Percentiles rank a stretch among this genome's conserved stretches.
These are phyloP conservation scores for Archivesica marissinica DNA, from an alignment of 1,140 invertebrate genomes.

Conservation along the genomic window DNA sequence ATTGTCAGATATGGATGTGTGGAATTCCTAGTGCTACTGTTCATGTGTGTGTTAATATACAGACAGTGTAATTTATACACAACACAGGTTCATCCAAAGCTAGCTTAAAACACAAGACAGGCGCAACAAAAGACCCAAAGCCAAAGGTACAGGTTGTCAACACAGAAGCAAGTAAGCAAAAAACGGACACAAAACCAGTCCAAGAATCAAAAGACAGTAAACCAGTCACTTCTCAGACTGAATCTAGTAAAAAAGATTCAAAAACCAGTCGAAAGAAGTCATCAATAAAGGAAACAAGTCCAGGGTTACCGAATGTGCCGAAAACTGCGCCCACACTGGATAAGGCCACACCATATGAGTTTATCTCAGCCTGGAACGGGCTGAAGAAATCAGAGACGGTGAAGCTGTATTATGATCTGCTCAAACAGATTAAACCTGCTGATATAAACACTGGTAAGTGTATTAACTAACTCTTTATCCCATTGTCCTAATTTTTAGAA, in stretches of 20 bases:
- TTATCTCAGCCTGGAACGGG: constrained; percentile 81
- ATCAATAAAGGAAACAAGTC: constrained; percentile 63
- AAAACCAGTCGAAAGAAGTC: constrained; percentile 53
- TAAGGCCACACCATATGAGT: constrained; percentile 82
- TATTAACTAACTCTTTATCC: no score
- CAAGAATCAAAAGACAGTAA: constrained; percentile 10
- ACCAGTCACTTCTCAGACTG: constrained; percentile 24
- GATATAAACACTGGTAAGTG: constrained; percentile 79
- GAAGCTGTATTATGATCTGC: constrained; percentile 77
- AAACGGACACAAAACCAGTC: constrained; percentile 15
- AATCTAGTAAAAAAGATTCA: background rate
- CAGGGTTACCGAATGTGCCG: constrained; percentile 68
- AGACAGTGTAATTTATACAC: background rate
- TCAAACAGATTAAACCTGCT: constrained; percentile 77
- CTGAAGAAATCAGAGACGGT: constrained; percentile 75
- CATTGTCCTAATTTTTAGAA: no score
- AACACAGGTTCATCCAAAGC: background rate
- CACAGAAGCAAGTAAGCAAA: constrained; percentile 13
- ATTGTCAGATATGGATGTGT: no score
- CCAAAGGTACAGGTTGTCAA: constrained; percentile 25
- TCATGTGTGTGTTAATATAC: background rate
- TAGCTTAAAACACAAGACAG: background rate
- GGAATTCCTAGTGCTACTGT: no score
- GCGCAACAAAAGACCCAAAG: constrained; percentile 13
- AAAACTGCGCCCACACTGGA: constrained; percentile 71